Conservation (phyloP, 2,888 invertebrate species). For the Clivina fossor region DNA sequence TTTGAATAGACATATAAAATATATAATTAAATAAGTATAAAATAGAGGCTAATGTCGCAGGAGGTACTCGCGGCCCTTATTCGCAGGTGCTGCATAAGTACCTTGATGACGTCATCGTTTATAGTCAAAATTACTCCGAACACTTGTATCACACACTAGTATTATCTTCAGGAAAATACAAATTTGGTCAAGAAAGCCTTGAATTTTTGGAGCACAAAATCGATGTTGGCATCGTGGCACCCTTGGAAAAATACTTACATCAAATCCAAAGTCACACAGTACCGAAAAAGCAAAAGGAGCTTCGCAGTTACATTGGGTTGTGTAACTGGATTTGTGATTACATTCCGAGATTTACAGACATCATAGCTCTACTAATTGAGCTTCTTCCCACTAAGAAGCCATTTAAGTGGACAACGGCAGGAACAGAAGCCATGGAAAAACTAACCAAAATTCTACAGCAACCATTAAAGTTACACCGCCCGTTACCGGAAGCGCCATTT, state of each 20-base stretch:
- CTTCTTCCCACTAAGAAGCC: constrained; percentile 24
- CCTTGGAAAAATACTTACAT: not conserved
- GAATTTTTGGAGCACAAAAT: constrained; percentile 31
- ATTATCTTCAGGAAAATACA: constrained; percentile 18
- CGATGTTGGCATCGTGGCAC: not conserved
- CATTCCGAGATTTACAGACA: constrained; percentile 37
- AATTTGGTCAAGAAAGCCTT: constrained; percentile 12
- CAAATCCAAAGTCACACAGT: constrained; percentile 16
- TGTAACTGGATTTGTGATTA: constrained; percentile 41
- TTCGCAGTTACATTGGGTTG: constrained; percentile 39
- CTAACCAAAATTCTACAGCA: constrained; percentile 27
- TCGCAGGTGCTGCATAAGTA: constrained; percentile 38
- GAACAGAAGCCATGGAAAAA: constrained; percentile 26
- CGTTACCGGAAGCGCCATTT: constrained; percentile 35
- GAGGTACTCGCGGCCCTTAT: constrained; percentile 38
- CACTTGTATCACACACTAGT: constrained; percentile 35
- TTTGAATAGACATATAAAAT: constrained; percentile 44
- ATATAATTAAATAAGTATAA: constrained; percentile 42
- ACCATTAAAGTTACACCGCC: constrained; percentile 37
- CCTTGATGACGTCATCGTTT: constrained; percentile 44
- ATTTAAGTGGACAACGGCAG: constrained; percentile 35
- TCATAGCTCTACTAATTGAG: constrained; percentile 39
- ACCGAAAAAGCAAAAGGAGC: constrained; percentile 29
- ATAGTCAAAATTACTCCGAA: constrained; percentile 34
- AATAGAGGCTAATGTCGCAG: constrained; percentile 42